Evolutionary conservation across 1,140 invertebrate genomes (phyloP).

Genomic region (Heliconius melpomene): DNA sequence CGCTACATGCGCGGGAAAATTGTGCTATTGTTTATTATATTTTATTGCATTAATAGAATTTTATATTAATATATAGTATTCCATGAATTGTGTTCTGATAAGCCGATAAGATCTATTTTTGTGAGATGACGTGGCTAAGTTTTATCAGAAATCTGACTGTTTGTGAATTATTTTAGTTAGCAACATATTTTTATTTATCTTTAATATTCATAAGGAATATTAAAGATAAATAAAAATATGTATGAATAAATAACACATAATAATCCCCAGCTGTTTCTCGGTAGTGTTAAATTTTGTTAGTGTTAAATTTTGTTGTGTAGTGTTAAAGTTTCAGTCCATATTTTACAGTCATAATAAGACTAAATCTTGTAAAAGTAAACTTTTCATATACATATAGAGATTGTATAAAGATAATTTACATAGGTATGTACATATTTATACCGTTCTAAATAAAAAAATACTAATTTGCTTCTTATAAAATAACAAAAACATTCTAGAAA

Average conservation of each 20-base stretch:
- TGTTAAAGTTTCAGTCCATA: background rate
- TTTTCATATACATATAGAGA: no score
- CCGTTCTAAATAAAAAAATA: background rate
- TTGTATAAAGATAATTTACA: no score
- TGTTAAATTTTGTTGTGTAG: no score
- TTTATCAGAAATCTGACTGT: background rate
- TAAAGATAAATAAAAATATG: no score
- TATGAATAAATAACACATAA: no score
- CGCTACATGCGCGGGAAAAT: conserved; percentile 48
- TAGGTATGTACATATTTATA: no score
- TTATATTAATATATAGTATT: conserved; percentile 16
- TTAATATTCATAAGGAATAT: no score
- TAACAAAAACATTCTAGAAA: background rate
- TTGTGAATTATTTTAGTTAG: background rate
- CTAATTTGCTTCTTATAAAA: background rate
- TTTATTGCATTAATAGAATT: conserved; percentile 32
- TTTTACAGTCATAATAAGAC: background rate
- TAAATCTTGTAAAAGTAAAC: no score
- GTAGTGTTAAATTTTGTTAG: no score
- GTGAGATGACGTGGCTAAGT: background rate
- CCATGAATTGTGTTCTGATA: conserved; percentile 2
- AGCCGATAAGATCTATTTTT: background rate
- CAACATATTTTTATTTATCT: no score
- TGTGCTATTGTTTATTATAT: conserved; percentile 37
- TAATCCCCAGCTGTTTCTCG: no score